phyloP scores from a whole-genome alignment of 2,797 vertebrate genomes.

The Agapornis canus region DNA sequence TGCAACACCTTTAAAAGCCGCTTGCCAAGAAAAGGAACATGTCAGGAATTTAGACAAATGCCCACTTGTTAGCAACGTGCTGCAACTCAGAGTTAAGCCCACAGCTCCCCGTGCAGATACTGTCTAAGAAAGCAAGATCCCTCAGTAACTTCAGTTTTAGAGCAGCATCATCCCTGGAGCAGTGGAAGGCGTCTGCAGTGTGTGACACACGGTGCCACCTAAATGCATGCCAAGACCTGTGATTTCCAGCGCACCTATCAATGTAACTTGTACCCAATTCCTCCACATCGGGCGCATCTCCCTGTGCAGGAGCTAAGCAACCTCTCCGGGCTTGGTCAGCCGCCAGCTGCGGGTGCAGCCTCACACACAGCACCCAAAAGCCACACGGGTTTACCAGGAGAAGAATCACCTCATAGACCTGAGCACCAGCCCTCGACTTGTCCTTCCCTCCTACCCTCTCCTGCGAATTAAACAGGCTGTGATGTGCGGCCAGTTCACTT shows the following conservation, averaged over 20 bases:
- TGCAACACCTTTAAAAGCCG: not conserved
- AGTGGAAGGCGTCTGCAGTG: not conserved
- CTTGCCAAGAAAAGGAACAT: not conserved
- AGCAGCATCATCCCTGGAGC: not conserved
- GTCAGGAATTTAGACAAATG: not conserved
- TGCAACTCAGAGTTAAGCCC: not conserved
- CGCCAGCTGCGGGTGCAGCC: not conserved
- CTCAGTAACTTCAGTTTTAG: not conserved
- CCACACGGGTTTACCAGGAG: not conserved
- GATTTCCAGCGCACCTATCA: not conserved
- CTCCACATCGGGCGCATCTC: accelerated
- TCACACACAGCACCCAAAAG: not conserved
- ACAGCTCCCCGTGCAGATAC: not conserved
- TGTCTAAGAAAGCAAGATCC: not conserved
- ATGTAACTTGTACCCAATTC: not conserved
- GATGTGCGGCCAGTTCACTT: not conserved
- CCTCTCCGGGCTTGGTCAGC: accelerated
- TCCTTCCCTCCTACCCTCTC: not conserved
- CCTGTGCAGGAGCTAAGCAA: accelerated
- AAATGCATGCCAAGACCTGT: not conserved
- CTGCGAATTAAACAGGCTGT: not conserved
- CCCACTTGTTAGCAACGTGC: accelerated
- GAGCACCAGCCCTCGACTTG: not conserved
- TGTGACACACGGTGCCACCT: not conserved
- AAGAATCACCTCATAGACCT: accelerated